Base-by-base conservation (phyloP, 2,113 vertebrate species). In the Syngnathus typhle region DNA sequence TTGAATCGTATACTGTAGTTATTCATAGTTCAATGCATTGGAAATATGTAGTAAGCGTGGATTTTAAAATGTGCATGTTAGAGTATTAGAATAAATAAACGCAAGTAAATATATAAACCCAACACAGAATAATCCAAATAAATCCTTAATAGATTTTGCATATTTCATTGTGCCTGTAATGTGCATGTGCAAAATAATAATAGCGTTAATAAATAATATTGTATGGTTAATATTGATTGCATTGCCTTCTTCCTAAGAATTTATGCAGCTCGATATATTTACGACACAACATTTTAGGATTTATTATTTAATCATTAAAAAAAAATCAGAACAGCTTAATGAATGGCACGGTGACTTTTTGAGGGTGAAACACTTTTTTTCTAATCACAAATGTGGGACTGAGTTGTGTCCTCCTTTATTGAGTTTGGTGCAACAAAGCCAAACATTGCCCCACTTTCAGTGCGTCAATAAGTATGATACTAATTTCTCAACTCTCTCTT, bases 401-500 rank as follows among this genome's bases (percentile, higher is more conserved):
- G 7, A 41, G 52, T 56, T 3, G 37, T 37, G 12, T n/a, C 39
- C 2, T 15, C 69, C 59, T 5, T 63, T 49, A 15, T 67, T 60
- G 32, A 54, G 18, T 11, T 64, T 63, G 51, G 68, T 72, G 4
- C 67, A 68, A 70, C 55, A 49, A 56, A 70, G 60, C 67, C 68
- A 75, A 76, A 77, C 70, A 11, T 47, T 0, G 1, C 18, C 43
- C 69, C 64, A 59, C 67, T 67, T 74, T 68, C 10, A 62, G 59
- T 23, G 44, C 68, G 58, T 44, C 37, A 10, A 18, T 58, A 27
- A 41, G 38, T 41, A 64, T 65, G 43, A 67, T 62, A 70, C 64
- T 59, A 68, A 71, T 44, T 80, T 70, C 72, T 71, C 38, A 65
- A 74, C 74, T 38, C 46, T 65, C 51, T 66, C 58, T 77, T 6